Evolutionary conservation across 2,113 vertebrate genomes (phyloP), one percentile per base, ranked within the genome.

Genomic region (Bos javanicus): DNA sequence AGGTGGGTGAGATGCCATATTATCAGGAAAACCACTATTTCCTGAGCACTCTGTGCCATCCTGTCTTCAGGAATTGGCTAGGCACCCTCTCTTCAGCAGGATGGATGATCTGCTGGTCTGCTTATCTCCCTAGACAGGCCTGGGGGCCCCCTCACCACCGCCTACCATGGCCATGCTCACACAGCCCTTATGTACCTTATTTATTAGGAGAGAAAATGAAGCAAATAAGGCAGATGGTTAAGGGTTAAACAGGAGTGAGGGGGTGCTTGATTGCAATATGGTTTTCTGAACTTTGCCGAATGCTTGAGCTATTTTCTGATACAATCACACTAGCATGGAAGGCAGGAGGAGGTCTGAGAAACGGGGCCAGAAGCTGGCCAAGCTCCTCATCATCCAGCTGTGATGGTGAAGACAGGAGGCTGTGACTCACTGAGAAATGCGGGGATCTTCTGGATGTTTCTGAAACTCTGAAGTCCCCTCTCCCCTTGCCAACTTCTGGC

Each of bases 1-100:
- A 2, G 28, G 14, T 4, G 14, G n/a, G 9, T 6, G 5, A 15
- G 54, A 30, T 0, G 17, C 39, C 7, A 14, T 25, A 17, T 0
- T 0, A n/a, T 19, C 57, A 43, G 88, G 54, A 46, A 80, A 71
- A n/a, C 9, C 33, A 15, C 46, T 5, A 1, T 21, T 62, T 43
- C 33, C 19, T 52, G 54, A 86, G 85, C 48, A 26, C 54, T 39
- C 1, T 26, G 19, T 46, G 39, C 60, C 76, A 23, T 57, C 30
- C 48, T 19, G 3, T n/a, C 3, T 16, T 30, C 89, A 25, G 19
- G 36, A 25, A 36, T n/a, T 19, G 9, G 6, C 17, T 33, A 56
- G 62, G 25, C 43, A 33, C 43, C 7, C n/a, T 43, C 14, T 30
- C 26, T 13, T 26, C 30, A 16, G 50, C 46, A 9, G 9, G 7